Conservation (phyloP, 2,113 vertebrate species). For the Neomonachus schauinslandi region DNA sequence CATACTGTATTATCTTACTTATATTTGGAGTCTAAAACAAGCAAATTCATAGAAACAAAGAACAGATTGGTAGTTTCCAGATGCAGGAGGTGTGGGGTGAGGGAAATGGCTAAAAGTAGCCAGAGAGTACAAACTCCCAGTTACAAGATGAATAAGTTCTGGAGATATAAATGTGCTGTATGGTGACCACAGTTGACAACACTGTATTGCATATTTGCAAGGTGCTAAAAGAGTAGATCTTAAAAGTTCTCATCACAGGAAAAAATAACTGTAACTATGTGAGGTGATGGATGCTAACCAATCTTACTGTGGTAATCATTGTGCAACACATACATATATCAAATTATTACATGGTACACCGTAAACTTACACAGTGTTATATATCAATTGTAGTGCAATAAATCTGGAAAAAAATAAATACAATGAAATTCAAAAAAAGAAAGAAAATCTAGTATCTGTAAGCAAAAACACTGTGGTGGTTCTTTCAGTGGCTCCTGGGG, state of each 20-base stretch:
- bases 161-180: neutral
- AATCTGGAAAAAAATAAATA: neutral
- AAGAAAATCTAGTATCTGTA: neutral
- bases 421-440: neutral
- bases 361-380: neutral
- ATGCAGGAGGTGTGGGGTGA: neutral
- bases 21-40: neutral
- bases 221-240: neutral
- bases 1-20: neutral
- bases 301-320: neutral
- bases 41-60: neutral
- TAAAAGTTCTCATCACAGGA: neutral
- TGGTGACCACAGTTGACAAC: neutral
- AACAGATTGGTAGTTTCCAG: neutral
- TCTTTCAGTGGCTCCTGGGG: neutral
- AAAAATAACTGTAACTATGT: neutral
- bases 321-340: neutral
- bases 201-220: neutral
- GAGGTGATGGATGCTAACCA: neutral
- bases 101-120: neutral
- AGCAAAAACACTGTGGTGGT: neutral
- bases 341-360: neutral
- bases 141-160: neutral
- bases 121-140: neutral
- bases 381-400: neutral